A percentile compares a stretch with the other conserved stretches of the same genome.
Evolutionary conservation across 1,140 invertebrate genomes (phyloP).

Genomic region (Trichonephila clavipes): DNA sequence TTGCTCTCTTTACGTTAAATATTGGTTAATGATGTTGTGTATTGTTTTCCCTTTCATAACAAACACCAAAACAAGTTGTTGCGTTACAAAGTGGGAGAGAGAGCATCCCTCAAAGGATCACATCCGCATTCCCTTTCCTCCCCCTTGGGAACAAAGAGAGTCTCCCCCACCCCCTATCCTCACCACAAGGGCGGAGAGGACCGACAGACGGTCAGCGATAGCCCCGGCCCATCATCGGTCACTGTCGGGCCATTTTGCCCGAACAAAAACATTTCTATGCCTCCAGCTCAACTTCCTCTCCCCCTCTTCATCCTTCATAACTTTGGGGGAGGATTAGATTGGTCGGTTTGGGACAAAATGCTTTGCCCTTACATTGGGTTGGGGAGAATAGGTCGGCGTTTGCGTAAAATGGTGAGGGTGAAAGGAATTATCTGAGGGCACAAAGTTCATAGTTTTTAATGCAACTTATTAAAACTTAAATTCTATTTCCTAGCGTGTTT

Average conservation of each 20-base stretch:
- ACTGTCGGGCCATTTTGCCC: conserved; percentile 41
- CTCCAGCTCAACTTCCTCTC: background rate
- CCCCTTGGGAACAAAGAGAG: background rate
- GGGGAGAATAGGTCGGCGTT: background rate
- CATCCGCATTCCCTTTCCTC: background rate
- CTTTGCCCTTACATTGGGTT: background rate
- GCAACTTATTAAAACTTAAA: too few species aligned
- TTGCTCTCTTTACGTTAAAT: background rate
- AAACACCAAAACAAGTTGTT: conserved; percentile 34
- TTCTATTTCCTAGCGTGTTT: background rate
- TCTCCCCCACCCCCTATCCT: background rate
- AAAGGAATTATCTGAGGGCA: background rate
- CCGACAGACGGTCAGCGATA: conserved; percentile 62
- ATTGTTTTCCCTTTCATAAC: background rate
- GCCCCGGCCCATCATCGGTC: conserved; percentile 56
- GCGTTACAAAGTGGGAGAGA: background rate
- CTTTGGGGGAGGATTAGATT: conserved; percentile 37
- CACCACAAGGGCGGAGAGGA: conserved; percentile 24
- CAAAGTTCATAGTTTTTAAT: background rate
- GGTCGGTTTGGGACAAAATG: conserved; percentile 28
- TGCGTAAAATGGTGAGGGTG: background rate
- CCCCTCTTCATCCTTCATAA: conserved; percentile 48
- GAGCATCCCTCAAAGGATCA: background rate
- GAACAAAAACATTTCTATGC: conserved; percentile 17
- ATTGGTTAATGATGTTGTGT: background rate